Evolutionary conservation across 2,888 invertebrate genomes (phyloP).

Genomic region (Pterostichus niger): DNA sequence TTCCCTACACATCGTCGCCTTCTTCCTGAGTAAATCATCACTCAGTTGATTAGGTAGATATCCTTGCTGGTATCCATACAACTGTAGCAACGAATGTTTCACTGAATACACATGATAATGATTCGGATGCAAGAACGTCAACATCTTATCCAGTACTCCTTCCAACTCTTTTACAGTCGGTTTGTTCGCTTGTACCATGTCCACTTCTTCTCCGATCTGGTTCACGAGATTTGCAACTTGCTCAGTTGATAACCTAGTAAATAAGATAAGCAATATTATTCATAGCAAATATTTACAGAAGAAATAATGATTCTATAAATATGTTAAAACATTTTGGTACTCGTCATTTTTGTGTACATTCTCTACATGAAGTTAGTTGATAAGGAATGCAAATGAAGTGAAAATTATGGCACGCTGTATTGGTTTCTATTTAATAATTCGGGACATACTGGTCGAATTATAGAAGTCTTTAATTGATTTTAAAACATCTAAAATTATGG

Average conservation of each 20-base stretch:
- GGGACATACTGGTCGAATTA: no score
- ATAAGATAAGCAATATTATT: no score
- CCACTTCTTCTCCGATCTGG: conserved; percentile 89
- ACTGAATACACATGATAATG: conserved; percentile 91
- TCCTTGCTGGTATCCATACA: conserved; percentile 86
- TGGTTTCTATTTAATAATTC: no score
- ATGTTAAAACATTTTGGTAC: no score
- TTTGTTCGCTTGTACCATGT: conserved; percentile 81
- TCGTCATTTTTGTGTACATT: no score
- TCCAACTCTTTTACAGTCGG: conserved; percentile 82
- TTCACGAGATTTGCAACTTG: conserved; percentile 85
- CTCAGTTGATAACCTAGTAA: conserved; percentile 79
- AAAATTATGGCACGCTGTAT: no score
- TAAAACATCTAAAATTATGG: no score
- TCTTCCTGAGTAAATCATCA: conserved; percentile 82
- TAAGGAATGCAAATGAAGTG: no score
- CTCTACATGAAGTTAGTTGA: no score
- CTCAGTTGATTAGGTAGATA: conserved; percentile 79
- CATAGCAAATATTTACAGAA: no score
- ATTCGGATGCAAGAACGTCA: conserved; percentile 88
- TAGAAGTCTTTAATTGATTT: no score
- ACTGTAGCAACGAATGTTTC: conserved; percentile 89
- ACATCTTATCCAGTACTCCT: conserved; percentile 83
- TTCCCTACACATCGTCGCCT: conserved; percentile 84
- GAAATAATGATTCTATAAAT: no score